Percentiles rank a stretch among this genome's conserved stretches.
Evolutionary conservation across 2,888 invertebrate species (phyloP).

Genomic region (Athalia circularis): DNA sequence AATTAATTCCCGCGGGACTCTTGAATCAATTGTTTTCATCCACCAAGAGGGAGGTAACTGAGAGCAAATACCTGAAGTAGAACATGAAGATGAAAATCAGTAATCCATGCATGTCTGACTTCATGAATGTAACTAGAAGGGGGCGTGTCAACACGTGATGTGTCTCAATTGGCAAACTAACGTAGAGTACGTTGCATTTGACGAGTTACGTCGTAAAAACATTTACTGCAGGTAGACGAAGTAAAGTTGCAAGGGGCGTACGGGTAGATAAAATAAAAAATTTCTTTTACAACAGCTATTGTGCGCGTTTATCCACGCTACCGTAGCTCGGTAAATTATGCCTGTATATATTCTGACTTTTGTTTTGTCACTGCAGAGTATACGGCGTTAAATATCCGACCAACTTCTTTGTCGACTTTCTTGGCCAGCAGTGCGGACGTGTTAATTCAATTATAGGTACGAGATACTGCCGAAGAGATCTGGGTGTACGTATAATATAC

Average conservation of each 20-base stretch:
- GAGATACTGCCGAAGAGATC: neutral
- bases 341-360: slow-evolving; percentile 11
- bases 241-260: neutral
- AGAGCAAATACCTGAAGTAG: too few relatives aligned
- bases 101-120: neutral
- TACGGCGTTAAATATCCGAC: too few relatives aligned
- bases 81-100: too few relatives aligned
- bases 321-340: neutral
- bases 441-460: slow-evolving; percentile 37
- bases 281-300: slow-evolving; percentile 21
- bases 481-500: slow-evolving; percentile 1
- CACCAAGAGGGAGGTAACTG: too few relatives aligned
- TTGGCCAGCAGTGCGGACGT: slow-evolving; percentile 13
- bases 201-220: slow-evolving; percentile 15
- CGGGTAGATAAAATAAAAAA: neutral
- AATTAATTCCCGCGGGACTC: too few relatives aligned
- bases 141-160: neutral
- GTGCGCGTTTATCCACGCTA: slow-evolving; percentile 2
- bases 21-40: too few relatives aligned
- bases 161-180: neutral
- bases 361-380: slow-evolving; percentile 34
- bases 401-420: neutral
- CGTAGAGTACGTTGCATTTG: neutral
- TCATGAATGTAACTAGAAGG: neutral
- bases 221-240: slow-evolving; percentile 9